These are phyloP conservation scores for Limnodromus scolopaceus DNA, from an alignment of 2,797 vertebrate genomes.

Conservation along the genomic window DNA sequence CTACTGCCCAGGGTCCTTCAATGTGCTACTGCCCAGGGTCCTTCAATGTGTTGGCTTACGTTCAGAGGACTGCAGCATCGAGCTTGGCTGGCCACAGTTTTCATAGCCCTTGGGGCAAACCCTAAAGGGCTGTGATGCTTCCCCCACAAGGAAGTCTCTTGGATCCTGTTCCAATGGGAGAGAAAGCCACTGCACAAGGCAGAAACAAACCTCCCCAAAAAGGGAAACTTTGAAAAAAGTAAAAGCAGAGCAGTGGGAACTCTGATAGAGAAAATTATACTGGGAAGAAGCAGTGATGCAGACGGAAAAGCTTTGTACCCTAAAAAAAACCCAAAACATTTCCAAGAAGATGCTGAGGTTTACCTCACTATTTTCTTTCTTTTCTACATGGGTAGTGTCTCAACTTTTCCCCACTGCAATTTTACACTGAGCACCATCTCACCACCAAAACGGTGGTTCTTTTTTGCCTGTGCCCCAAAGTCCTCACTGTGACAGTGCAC, in stretches of 20 bases:
- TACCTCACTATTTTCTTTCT: neutral
- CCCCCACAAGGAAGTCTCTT: neutral
- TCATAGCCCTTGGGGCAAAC: neutral
- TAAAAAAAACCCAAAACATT: neutral
- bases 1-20: neutral
- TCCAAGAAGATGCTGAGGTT: neutral
- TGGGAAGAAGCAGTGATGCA: neutral
- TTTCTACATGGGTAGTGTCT: accelerated
- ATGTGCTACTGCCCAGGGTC: neutral
- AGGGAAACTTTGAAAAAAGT: neutral
- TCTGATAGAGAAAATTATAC: neutral
- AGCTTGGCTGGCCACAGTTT: neutral
- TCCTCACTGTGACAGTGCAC: neutral
- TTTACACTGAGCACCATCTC: neutral
- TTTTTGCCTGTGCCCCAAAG: neutral
- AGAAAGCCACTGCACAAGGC: neutral
- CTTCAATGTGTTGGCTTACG: neutral
- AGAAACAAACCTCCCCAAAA: neutral
- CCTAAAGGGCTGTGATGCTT: neutral
- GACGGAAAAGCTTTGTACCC: neutral
- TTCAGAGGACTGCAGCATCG: neutral
- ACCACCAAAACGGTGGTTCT: neutral
- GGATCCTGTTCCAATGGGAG: neutral
- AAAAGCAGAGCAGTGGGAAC: neutral
- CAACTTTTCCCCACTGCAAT: neutral